These are phyloP conservation scores for Machimus atricapillus DNA, from an alignment of 2,888 invertebrate genomes.

Conservation along the genomic window DNA sequence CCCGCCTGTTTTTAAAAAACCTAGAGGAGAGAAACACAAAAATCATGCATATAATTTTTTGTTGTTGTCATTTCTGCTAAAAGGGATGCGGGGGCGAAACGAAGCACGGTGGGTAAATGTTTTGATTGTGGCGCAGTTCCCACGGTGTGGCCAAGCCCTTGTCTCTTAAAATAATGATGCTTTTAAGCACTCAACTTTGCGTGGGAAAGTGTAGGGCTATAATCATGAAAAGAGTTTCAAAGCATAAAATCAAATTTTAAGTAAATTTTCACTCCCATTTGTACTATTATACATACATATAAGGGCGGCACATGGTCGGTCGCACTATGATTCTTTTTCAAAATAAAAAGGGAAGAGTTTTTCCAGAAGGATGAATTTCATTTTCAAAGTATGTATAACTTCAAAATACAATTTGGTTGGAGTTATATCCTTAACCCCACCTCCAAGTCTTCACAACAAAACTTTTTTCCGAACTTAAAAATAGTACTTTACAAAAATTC, in stretches of 20 bases:
- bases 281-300: neutral
- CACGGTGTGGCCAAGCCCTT: neutral
- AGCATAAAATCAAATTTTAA: neutral
- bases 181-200: neutral
- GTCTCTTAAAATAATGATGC: neutral
- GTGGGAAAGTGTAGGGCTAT: neutral
- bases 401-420: neutral
- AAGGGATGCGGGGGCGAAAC: neutral
- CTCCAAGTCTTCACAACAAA: too few species aligned
- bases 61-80: neutral
- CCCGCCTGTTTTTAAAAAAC: slow-evolving; percentile 89
- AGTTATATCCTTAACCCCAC: too few species aligned
- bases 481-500: neutral
- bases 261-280: neutral
- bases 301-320: neutral
- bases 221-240: neutral
- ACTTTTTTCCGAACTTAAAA: too few species aligned
- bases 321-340: neutral
- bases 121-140: neutral
- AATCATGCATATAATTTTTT: neutral
- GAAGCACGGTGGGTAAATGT: neutral
- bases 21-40: slow-evolving; percentile 60
- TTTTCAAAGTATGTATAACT: neutral
- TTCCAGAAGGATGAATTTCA: neutral
- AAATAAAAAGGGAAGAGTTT: neutral